Conservation (phyloP, 2,113 vertebrate genomes). For the Marcusenius ussheri region DNA sequence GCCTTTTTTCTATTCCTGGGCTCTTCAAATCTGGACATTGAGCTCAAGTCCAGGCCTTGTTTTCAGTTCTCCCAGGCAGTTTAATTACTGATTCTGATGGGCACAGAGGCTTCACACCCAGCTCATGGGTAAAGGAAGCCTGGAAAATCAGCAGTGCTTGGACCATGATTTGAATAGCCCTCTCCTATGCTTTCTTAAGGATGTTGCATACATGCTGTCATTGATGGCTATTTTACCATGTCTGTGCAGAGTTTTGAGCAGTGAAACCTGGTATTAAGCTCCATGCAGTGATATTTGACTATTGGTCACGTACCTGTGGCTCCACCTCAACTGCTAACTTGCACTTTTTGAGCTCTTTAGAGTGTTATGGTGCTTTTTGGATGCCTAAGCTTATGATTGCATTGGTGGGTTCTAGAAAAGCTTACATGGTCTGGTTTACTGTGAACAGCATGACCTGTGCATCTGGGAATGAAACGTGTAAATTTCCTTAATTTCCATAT, state of each 20-base stretch:
- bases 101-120: background rate
- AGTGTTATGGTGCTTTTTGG: background rate
- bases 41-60: too few relatives aligned
- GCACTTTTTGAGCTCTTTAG: background rate
- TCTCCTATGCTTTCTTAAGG: background rate
- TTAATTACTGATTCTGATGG: background rate
- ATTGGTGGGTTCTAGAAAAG: background rate
- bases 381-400: background rate
- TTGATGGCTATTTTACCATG: background rate
- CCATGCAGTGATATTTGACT: background rate
- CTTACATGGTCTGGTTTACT: background rate
- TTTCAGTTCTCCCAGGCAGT: background rate
- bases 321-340: background rate
- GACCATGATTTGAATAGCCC: background rate
- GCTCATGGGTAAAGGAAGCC: background rate
- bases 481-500: background rate
- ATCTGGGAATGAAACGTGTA: background rate
- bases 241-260: background rate
- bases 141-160: background rate
- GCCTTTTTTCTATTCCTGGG: background rate
- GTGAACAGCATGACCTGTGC: background rate
- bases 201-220: background rate
- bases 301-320: background rate
- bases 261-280: background rate
- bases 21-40: too few relatives aligned